Evolutionary conservation across 2,888 invertebrate genomes (phyloP).

Genomic region (Cantharis rufa): DNA sequence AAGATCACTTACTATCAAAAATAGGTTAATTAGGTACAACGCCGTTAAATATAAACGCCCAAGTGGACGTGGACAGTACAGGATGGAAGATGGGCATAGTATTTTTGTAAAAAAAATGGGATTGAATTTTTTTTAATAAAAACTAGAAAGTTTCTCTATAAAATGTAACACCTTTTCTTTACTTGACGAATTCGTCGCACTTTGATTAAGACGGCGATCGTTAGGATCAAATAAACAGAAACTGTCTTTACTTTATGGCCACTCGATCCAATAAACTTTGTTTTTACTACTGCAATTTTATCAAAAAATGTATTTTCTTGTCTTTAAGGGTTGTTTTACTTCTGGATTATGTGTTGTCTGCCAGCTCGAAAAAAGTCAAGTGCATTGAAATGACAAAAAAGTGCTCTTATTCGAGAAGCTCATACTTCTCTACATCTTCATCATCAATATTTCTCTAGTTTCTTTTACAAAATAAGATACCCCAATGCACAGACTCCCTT

Average conservation of each 20-base stretch:
- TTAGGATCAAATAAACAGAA: neutral
- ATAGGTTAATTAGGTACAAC: no score
- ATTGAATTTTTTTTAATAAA: no score
- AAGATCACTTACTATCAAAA: no score
- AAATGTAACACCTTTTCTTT: neutral
- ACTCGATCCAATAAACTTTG: neutral
- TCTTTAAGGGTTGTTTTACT: neutral
- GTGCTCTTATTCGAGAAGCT: neutral
- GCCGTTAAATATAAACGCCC: no score
- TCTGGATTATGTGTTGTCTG: neutral
- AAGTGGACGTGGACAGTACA: no score
- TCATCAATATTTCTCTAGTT: neutral
- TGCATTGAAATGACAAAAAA: neutral
- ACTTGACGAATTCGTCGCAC: neutral
- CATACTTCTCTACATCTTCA: neutral
- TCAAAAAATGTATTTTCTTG: neutral
- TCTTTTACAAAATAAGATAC: neutral
- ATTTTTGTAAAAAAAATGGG: no score
- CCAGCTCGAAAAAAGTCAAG: neutral
- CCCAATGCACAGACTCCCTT: neutral
- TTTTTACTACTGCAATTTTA: neutral
- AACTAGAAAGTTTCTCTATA: no score
- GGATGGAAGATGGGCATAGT: no score
- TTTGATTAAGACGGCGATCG: neutral
- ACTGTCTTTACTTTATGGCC: neutral